Percentiles rank a stretch among this genome's conserved stretches.
phyloP scores from a whole-genome alignment of 2,797 vertebrate genomes.

The Brotogeris chrysoptera region DNA sequence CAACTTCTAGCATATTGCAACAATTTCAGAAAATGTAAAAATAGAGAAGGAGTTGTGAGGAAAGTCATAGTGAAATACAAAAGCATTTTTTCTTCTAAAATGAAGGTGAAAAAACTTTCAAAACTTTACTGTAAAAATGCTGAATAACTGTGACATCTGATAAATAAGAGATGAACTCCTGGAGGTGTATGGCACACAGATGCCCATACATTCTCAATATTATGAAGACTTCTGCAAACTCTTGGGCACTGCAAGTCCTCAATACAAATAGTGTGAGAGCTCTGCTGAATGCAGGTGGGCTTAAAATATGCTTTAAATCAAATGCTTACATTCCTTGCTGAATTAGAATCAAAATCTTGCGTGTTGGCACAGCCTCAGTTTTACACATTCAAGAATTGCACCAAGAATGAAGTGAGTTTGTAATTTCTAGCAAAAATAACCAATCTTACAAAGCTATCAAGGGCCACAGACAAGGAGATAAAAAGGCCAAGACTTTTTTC shows the following conservation, averaged over 20 bases:
- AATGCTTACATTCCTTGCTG: background rate
- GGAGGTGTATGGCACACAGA: background rate
- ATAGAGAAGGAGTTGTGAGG: background rate
- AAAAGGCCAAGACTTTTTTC: slow-evolving; percentile 28
- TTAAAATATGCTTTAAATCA: background rate
- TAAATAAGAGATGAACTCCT: background rate
- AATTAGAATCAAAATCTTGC: background rate
- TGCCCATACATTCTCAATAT: background rate
- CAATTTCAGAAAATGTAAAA: background rate
- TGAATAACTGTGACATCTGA: background rate
- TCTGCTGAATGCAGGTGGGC: background rate
- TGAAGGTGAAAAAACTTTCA: background rate
- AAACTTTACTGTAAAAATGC: background rate
- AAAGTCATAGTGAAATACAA: background rate
- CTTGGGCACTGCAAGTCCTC: background rate
- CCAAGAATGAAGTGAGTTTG: background rate
- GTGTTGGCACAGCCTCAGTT: background rate
- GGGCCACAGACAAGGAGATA: background rate
- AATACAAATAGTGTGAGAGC: background rate
- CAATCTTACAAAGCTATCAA: background rate
- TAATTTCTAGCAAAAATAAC: background rate
- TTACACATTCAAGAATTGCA: background rate
- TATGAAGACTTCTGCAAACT: background rate
- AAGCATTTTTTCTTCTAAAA: background rate
- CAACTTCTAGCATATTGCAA: rapidly evolving